A percentile compares a stretch with the other conserved stretches of the same genome.
Evolutionary conservation across 2,888 invertebrate genomes (phyloP).

Genomic region (Ormyrus thymus): DNA sequence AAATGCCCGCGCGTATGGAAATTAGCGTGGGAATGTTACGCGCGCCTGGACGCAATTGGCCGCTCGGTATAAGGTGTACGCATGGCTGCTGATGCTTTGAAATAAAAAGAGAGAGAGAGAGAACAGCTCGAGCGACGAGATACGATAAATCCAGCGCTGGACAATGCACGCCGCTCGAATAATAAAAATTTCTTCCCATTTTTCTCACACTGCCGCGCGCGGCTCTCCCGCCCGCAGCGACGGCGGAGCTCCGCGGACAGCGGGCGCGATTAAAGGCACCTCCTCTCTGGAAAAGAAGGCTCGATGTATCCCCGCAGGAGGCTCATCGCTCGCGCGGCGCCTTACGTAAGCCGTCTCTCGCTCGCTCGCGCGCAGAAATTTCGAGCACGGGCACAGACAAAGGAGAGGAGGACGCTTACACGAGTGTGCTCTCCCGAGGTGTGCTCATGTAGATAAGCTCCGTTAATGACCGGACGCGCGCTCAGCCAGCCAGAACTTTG

Average conservation of each 20-base stretch:
- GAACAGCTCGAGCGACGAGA: no score
- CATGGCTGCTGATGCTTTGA: neutral
- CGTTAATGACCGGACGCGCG: constrained; percentile 75
- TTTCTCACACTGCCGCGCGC: neutral
- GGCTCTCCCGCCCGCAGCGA: neutral
- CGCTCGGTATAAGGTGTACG: neutral
- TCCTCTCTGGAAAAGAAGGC: no score
- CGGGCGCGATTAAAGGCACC: no score
- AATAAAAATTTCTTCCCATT: no score
- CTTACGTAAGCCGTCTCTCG: constrained; percentile 33
- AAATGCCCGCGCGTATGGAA: constrained; percentile 24
- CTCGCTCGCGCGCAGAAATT: constrained; percentile 31
- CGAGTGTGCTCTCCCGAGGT: constrained; percentile 64
- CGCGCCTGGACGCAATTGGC: neutral
- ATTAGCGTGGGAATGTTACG: constrained; percentile 40
- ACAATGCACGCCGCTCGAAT: no score
- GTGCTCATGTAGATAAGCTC: constrained; percentile 76
- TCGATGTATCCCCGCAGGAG: no score
- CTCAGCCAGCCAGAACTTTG: constrained; percentile 75
- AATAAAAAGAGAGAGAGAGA: no score
- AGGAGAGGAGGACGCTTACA: neutral
- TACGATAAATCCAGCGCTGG: no score
- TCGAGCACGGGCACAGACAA: constrained; percentile 10
- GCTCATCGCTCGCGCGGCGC: neutral
- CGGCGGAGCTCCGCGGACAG: no score